Evolutionary conservation across 2,797 vertebrate species (phyloP).

Genomic region (Podarcis lilfordi): DNA sequence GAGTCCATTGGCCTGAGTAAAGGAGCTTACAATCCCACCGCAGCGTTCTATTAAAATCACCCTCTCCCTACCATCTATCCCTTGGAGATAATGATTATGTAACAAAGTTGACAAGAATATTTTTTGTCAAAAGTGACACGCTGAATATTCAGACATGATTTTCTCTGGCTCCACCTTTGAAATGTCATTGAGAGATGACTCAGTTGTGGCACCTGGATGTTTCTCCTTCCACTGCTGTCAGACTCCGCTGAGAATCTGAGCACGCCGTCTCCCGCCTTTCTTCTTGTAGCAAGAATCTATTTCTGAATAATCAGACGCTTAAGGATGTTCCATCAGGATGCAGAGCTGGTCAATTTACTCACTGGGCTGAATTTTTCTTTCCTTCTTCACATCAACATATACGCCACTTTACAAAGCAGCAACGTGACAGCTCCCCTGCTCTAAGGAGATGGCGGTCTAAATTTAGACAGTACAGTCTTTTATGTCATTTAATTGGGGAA

Average conservation of each 20-base stretch:
- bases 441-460: not conserved
- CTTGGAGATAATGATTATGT: conserved; percentile 54
- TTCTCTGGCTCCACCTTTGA: conserved; percentile 58
- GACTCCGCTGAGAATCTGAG: conserved; percentile 23
- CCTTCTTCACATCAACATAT: not conserved
- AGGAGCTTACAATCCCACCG: conserved; percentile 8
- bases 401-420: not conserved
- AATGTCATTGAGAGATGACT: conserved; percentile 62
- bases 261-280: conserved; percentile 46
- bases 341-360: conserved; percentile 13
- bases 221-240: conserved; percentile 49
- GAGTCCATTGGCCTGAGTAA: not conserved
- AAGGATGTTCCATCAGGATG: conserved; percentile 24
- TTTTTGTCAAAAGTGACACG: conserved; percentile 52
- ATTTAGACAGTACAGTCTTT: not conserved
- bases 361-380: not conserved
- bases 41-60: conserved; percentile 36
- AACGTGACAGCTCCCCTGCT: too few relatives aligned
- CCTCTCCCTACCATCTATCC: conserved; percentile 36
- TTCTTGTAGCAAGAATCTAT: conserved; percentile 41
- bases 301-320: conserved; percentile 49
- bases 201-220: conserved; percentile 42
- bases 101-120: conserved; percentile 64
- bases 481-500: not conserved
- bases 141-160: conserved; percentile 56